Conservation (phyloP, 1,140 invertebrate species). For the Hirudo medicinalis region DNA sequence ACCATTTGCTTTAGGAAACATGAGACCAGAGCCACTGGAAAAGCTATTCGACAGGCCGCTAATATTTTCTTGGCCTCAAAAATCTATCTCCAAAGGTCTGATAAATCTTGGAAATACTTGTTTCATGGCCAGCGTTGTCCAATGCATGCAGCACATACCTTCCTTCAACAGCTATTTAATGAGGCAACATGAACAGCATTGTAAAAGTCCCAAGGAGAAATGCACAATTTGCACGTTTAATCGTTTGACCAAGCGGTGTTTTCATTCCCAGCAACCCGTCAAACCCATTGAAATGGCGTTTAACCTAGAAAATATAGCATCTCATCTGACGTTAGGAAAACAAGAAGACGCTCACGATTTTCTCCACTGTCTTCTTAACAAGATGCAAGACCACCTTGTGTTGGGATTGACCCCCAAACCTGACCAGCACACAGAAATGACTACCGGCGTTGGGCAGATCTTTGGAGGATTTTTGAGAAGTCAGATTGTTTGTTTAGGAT, state of each 20-base stretch:
- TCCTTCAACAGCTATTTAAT: background rate
- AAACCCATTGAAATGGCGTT: background rate
- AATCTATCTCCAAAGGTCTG: background rate
- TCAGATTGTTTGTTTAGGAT: background rate
- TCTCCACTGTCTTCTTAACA: constrained; percentile 2
- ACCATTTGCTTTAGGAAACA: no score
- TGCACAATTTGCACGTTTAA: background rate
- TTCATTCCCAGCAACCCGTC: background rate
- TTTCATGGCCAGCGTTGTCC: background rate
- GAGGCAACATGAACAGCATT: background rate
- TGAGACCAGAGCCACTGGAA: no score
- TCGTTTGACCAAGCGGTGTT: background rate
- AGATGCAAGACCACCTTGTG: background rate
- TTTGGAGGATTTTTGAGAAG: constrained; percentile 1
- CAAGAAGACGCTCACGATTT: constrained; percentile 6
- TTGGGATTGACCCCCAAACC: background rate
- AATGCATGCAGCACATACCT: background rate
- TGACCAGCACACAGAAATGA: background rate
- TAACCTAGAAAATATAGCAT: background rate
- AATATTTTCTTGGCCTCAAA: no score
- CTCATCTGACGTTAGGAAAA: background rate
- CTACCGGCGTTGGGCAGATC: background rate
- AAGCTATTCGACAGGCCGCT: no score
- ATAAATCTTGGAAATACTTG: constrained; percentile 9
- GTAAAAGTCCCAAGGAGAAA: background rate